Percentiles rank a stretch among this genome's conserved stretches.
phyloP scores from a whole-genome alignment of 2,888 invertebrate genomes.

The Unio delphinus region DNA sequence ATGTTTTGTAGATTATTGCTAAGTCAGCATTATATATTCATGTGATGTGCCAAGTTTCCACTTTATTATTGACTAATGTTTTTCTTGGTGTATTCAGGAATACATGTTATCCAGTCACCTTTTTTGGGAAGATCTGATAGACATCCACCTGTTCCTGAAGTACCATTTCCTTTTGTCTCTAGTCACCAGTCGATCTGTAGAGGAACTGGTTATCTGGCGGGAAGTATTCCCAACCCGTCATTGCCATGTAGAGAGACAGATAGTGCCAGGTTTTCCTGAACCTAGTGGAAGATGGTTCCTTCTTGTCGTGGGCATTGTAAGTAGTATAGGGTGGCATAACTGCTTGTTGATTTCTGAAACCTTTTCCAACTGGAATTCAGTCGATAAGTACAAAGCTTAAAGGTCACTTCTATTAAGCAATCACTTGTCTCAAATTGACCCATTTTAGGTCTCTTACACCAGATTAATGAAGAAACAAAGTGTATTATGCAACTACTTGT shows the following conservation, averaged over 20 bases:
- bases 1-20: no score
- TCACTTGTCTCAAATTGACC: no score
- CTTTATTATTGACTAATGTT: background rate
- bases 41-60: background rate
- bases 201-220: slow-evolving; percentile 68
- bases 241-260: slow-evolving; percentile 25
- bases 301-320: slow-evolving; percentile 68
- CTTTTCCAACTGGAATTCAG: no score
- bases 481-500: no score
- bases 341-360: background rate
- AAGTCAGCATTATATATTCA: background rate
- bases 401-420: no score
- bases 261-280: slow-evolving; percentile 59
- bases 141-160: slow-evolving; percentile 83
- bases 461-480: no score
- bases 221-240: slow-evolving; percentile 65
- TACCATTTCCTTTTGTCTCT: slow-evolving; percentile 81
- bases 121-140: slow-evolving; percentile 81
- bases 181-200: slow-evolving; percentile 50
- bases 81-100: slow-evolving; percentile 72
- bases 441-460: no score
- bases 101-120: slow-evolving; percentile 86
- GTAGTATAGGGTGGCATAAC: slow-evolving; percentile 15
- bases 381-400: no score
- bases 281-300: slow-evolving; percentile 64